Conservation (phyloP, 2,888 invertebrate species). For the Neocrepidodera transversa region DNA sequence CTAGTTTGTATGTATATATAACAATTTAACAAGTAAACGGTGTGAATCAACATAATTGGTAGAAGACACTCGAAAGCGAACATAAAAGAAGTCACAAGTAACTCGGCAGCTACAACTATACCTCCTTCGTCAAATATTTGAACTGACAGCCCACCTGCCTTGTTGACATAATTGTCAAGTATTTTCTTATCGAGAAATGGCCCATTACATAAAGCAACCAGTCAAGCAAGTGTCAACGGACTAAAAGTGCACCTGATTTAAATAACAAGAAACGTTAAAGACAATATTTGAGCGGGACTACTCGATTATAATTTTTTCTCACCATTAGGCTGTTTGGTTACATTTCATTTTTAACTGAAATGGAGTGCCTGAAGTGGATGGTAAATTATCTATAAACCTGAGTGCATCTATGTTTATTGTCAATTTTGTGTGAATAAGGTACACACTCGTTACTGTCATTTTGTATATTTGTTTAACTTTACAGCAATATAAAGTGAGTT, state of each 20-base stretch:
- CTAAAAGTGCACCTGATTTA: conserved; percentile 29
- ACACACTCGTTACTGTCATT: too few species aligned
- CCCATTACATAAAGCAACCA: conserved; percentile 22
- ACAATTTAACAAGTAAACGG: conserved; percentile 5
- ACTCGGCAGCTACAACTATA: conserved; percentile 36
- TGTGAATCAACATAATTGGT: conserved; percentile 19
- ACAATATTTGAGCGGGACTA: not conserved
- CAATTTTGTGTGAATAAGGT: too few species aligned
- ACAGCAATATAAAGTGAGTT: too few species aligned
- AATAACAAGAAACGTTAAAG: conserved; percentile 19
- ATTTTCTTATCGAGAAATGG: conserved; percentile 34
- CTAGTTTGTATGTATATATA: not conserved
- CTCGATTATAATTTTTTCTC: not conserved
- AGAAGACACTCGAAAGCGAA: conserved; percentile 15
- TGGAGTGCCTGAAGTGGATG: too few species aligned
- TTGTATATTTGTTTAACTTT: too few species aligned
- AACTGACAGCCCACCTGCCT: conserved; percentile 39
- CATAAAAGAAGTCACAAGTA: conserved; percentile 29
- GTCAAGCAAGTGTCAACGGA: conserved; percentile 32
- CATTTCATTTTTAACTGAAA: not conserved
- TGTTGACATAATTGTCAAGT: conserved; percentile 36
- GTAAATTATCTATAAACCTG: too few species aligned
- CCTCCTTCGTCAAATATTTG: conserved; percentile 37
- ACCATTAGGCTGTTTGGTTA: not conserved
- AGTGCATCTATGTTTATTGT: too few species aligned